A percentile compares a stretch with the other conserved stretches of the same genome.
Evolutionary conservation across 2,888 invertebrate genomes (phyloP).

Genomic region (Brenthis ino): DNA sequence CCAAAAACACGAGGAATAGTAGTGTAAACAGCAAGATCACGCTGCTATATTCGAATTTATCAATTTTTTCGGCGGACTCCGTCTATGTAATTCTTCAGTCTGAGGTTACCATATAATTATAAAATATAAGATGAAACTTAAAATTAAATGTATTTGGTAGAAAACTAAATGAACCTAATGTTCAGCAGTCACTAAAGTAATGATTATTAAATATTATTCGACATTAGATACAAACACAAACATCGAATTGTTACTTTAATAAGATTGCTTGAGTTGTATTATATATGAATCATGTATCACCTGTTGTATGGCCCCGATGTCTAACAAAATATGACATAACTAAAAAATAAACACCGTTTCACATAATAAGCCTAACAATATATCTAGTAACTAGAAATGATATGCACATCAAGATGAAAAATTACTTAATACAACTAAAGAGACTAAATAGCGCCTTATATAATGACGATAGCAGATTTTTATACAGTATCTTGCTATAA

Average conservation of each 20-base stretch:
- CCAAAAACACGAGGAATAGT: too few species aligned
- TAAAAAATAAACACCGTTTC: conserved; percentile 25
- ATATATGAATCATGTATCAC: conserved; percentile 49
- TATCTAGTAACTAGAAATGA: conserved; percentile 32
- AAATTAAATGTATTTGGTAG: conserved; percentile 31
- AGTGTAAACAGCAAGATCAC: too few species aligned
- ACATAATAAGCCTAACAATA: conserved; percentile 27
- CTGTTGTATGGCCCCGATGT: conserved; percentile 61
- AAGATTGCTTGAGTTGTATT: conserved; percentile 4
- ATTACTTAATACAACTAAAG: neutral
- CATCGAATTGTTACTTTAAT: neutral
- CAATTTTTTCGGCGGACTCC: conserved; percentile 2
- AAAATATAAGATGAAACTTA: conserved; percentile 26
- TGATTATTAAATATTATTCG: conserved; percentile 10
- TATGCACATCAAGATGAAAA: conserved; percentile 26
- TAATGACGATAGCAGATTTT: conserved; percentile 13
- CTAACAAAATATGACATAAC: conserved; percentile 50
- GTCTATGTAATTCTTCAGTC: too few species aligned
- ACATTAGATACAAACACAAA: conserved; percentile 6
- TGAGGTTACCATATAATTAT: neutral
- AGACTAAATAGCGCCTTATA: conserved; percentile 15
- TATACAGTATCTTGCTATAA: conserved; percentile 12
- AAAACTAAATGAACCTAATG: conserved; percentile 13
- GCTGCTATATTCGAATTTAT: too few species aligned
- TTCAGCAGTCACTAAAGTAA: neutral